phyloP scores from a whole-genome alignment of 2,888 invertebrate genomes.

The Penaeus monodon region DNA sequence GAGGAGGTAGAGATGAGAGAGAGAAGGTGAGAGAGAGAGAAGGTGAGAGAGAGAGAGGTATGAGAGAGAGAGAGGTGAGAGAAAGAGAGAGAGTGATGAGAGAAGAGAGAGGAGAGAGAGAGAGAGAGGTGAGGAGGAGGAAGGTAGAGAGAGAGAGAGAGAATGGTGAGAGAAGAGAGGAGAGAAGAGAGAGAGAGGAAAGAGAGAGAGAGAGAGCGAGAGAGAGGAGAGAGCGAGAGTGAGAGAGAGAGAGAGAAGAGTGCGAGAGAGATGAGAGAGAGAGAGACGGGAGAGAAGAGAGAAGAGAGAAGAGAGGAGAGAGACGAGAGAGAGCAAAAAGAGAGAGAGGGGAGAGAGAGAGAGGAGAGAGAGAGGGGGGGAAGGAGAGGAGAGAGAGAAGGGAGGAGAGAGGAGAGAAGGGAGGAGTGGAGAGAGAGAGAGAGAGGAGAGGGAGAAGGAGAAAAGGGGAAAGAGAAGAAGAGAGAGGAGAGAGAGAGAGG shows the following conservation, averaged over 20 bases:
- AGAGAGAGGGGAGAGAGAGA: constrained; percentile 28
- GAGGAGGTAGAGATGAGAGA: not conserved
- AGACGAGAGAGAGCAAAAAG: constrained; percentile 12
- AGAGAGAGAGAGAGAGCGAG: constrained; percentile 29
- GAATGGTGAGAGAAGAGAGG: too few relatives aligned
- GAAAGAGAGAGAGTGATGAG: constrained; percentile 29
- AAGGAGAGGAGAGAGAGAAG: constrained; percentile 18
- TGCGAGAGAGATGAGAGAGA: not conserved
- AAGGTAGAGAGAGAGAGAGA: constrained; percentile 33
- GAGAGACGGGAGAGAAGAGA: too few relatives aligned
- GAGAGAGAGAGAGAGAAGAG: too few relatives aligned
- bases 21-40: too few relatives aligned
- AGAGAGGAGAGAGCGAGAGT: constrained; percentile 22
- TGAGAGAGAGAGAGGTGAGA: constrained; percentile 39
- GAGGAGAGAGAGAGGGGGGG: constrained; percentile 26
- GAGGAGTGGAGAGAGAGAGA: not conserved
- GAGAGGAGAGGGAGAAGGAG: too few relatives aligned
- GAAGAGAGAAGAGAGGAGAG: too few relatives aligned
- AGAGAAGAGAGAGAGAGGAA: constrained; percentile 19
- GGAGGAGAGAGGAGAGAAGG: too few relatives aligned
- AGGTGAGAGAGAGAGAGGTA: too few relatives aligned
- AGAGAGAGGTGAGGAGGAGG: constrained; percentile 30
- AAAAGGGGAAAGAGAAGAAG: too few relatives aligned
- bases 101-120: constrained; percentile 15
- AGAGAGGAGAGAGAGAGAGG: constrained; percentile 38